A percentile compares a stretch with the other conserved stretches of the same genome.
Evolutionary conservation across 1,140 invertebrate species (phyloP).

Genomic region (Tetramorium simillimum): DNA sequence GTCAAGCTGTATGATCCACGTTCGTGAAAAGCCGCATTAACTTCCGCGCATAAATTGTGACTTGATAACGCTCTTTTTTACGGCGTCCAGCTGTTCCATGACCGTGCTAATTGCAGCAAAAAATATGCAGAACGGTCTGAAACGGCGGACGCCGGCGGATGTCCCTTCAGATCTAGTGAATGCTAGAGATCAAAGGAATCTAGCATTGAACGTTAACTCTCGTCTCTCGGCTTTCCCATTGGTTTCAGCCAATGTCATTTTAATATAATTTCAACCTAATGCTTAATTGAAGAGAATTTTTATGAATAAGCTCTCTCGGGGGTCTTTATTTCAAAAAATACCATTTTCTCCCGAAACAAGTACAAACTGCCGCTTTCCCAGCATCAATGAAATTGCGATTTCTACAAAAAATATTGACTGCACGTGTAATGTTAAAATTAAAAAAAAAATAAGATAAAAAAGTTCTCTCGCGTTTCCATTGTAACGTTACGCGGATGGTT

Average conservation of each 20-base stretch:
- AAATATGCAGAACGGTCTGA: constrained; percentile 9
- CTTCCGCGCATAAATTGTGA: constrained; percentile 40
- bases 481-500: constrained; percentile 20
- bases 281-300: not conserved
- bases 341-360: not conserved
- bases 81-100: constrained; percentile 28
- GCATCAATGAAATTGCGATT: not conserved
- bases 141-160: not conserved
- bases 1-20: constrained; percentile 39
- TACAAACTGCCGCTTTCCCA: not conserved
- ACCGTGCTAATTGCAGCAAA: constrained; percentile 43
- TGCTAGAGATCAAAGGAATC: constrained; percentile 6
- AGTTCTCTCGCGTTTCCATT: not conserved
- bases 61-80: constrained; percentile 44
- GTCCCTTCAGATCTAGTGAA: not conserved
- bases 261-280: not conserved
- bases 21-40: constrained; percentile 24
- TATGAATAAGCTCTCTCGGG: not conserved
- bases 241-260: not conserved
- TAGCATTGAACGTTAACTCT: constrained; percentile 1
- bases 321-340: not conserved
- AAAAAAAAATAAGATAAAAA: not conserved
- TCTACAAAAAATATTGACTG: not conserved
- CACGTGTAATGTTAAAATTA: not conserved
- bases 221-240: not conserved